Evolutionary conservation across 2,797 vertebrate genomes (phyloP), one percentile per base, ranked within the genome.

Genomic region (Chiroxiphia lanceolata): DNA sequence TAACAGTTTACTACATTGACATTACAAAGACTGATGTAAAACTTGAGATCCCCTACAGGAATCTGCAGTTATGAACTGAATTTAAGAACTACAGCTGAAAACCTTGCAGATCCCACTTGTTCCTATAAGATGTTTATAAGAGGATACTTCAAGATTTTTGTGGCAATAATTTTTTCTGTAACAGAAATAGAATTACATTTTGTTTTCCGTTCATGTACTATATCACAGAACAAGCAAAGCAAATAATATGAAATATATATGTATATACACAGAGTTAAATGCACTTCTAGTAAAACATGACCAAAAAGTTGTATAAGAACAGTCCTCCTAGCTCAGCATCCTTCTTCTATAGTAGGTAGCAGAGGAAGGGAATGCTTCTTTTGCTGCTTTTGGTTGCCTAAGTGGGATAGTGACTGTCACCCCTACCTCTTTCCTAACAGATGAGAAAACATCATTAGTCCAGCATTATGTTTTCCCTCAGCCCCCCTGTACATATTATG

Each of bases 11-110:
- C 25, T 87, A 45, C 17, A 51, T 15, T 44, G 44, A 50, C n/a
- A 78, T 89, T 81, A 74, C 48, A 83, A 13, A 78, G 65, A 33
- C 19, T 87, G 48, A 59, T 78, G 23, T 70, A 91, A 89, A 50
- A 54, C n/a, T 44, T 61, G n/a, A 86, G 45, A 20, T 67, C 22
- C 40, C 16, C 17, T 67, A 45, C 16, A 82, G 40, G 47, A 87
- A 93, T 72, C 38, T 3, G 6, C 18, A 40, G 45, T 60, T 94
- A 84, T 33, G 5, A 87, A 84, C 19, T 67, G 59, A 82, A 82
- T 82, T 84, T 82, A 71, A 84, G 61, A 87, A 91, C 15, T 87
- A 48, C 40, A 48, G 81, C 40, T 74, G 84, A 84, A 93, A 91
- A 72, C n/a, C 63, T 79, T 87, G 33, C 50, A 76, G 78, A 76